phyloP scores from a whole-genome alignment of 2,888 invertebrate genomes.

The Creontiades dilutus region DNA sequence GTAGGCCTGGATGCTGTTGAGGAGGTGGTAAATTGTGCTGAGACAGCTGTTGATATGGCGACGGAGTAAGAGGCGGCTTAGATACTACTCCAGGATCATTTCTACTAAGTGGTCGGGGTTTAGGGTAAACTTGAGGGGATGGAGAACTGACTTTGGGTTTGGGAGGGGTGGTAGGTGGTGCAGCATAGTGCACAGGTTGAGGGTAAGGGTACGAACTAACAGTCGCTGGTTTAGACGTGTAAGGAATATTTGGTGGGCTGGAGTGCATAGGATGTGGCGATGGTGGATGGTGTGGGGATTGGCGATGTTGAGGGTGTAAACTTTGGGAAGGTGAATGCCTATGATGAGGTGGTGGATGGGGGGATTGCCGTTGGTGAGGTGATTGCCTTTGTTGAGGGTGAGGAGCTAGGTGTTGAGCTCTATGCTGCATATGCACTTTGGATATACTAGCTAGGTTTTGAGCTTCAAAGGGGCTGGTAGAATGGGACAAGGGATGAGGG shows the following conservation, averaged over 20 bases:
- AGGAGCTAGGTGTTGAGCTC: conserved; percentile 76
- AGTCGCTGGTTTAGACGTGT: conserved; percentile 76
- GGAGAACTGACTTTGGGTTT: conserved; percentile 88
- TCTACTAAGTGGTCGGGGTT: conserved; percentile 80
- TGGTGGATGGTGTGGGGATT: conserved; percentile 75
- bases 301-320: conserved; percentile 77
- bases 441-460: conserved; percentile 76
- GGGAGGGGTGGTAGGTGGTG: conserved; percentile 79
- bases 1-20: conserved; percentile 79
- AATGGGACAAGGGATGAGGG: conserved; percentile 78
- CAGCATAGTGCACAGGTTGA: conserved; percentile 79
- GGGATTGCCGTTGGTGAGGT: conserved; percentile 79
- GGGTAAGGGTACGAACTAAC: conserved; percentile 78
- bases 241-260: conserved; percentile 74
- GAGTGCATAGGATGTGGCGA: conserved; percentile 75
- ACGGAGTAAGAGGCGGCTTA: conserved; percentile 79
- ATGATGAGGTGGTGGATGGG: conserved; percentile 77
- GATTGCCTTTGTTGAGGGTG: conserved; percentile 78
- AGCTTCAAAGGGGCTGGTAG: conserved; percentile 75
- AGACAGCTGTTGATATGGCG: conserved; percentile 81
- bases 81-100: conserved; percentile 81
- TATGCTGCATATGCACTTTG: conserved; percentile 75
- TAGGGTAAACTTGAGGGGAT: conserved; percentile 88
- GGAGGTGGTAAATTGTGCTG: conserved; percentile 79
- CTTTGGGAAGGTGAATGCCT: conserved; percentile 76